phyloP scores from a whole-genome alignment of 2,113 vertebrate species.

The Phaethon lepturus region DNA sequence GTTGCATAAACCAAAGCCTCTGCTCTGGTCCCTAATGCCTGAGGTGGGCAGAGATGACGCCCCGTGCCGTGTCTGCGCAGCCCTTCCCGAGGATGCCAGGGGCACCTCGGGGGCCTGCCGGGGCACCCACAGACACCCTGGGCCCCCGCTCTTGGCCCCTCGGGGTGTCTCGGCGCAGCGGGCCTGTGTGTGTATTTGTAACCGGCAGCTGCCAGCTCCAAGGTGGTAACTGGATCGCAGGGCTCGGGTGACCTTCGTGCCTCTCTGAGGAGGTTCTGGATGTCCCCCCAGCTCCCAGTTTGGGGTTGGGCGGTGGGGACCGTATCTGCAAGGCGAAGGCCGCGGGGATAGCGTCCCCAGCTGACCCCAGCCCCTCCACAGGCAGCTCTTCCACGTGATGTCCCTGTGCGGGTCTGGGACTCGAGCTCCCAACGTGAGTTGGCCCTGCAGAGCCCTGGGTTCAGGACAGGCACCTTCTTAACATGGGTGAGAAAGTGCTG shows the following conservation, averaged over 20 bases:
- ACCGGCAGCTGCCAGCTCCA: background rate
- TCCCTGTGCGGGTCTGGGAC: background rate
- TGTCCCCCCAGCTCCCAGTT: background rate
- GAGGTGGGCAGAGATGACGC: background rate
- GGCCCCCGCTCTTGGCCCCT: background rate
- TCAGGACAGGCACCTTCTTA: background rate
- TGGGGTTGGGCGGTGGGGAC: background rate
- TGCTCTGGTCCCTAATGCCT: accelerated
- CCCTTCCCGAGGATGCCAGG: background rate
- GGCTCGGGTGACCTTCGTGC: slow-evolving; percentile 21
- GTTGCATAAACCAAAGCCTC: accelerated
- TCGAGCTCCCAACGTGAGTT: accelerated
- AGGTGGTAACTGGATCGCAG: background rate
- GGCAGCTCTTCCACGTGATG: background rate
- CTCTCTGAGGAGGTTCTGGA: background rate
- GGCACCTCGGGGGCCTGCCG: background rate
- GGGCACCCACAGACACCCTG: background rate
- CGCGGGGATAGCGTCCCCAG: background rate
- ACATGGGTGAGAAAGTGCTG: accelerated
- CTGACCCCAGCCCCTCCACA: background rate
- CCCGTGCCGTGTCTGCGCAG: accelerated
- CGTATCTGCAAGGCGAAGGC: background rate
- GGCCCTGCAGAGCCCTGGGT: accelerated
- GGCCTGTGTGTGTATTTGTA: background rate
- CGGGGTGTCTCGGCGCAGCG: background rate